Evolutionary conservation across 2,797 vertebrate genomes (phyloP).

Genomic region (Acanthiza pusilla): DNA sequence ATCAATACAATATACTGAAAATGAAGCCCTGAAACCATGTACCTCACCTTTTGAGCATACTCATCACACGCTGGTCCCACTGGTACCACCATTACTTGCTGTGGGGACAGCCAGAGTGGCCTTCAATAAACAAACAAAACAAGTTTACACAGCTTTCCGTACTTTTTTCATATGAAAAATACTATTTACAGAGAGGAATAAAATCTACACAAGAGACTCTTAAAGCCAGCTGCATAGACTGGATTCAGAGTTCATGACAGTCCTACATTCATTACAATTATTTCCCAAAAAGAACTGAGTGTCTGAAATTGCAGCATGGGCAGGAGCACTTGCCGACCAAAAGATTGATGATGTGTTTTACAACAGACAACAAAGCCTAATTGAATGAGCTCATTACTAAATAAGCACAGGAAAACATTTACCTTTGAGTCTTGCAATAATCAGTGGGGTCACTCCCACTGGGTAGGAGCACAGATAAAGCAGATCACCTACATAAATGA

Average conservation of each 20-base stretch:
- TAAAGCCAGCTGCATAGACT: not conserved
- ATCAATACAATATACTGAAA: not conserved
- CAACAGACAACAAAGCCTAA: not conserved
- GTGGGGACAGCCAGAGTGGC: slow-evolving; percentile 96
- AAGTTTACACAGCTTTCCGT: not conserved
- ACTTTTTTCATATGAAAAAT: not conserved
- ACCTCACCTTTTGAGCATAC: slow-evolving; percentile 88
- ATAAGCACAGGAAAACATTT: not conserved
- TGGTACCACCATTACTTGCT: slow-evolving; percentile 94
- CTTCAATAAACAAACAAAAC: slow-evolving; percentile 68
- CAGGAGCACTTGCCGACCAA: not conserved
- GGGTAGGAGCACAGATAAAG: not conserved
- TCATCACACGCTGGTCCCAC: slow-evolving; percentile 92
- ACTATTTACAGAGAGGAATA: not conserved
- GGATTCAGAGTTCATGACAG: not conserved
- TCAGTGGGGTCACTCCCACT: not conserved
- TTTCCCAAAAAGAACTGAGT: not conserved
- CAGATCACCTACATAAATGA: not conserved
- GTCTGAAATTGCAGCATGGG: not conserved
- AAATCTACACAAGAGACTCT: not conserved
- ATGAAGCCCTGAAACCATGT: not conserved
- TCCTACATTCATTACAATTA: not conserved
- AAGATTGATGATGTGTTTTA: not conserved
- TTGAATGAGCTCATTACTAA: not conserved
- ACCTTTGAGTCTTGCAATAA: not conserved